Conservation (phyloP, 2,888 invertebrate genomes). For the Pemphredon lugubris region DNA sequence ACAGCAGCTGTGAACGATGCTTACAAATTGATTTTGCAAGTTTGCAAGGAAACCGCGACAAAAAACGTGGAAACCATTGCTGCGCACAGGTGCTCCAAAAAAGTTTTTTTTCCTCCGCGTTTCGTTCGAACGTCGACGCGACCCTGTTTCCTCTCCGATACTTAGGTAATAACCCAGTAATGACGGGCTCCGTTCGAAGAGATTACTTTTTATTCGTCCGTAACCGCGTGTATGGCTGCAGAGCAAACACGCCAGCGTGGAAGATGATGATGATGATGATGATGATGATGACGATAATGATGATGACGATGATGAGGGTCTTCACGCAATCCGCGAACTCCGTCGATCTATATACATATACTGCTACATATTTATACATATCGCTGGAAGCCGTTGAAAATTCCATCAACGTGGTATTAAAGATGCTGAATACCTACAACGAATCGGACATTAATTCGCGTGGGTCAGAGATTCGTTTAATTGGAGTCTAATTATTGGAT, state of each 20-base stretch:
- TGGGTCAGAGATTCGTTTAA: too few relatives aligned
- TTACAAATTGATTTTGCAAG: neutral
- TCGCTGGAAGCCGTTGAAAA: conserved; percentile 49
- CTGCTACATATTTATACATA: conserved; percentile 40
- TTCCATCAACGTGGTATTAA: conserved; percentile 50
- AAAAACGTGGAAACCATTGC: neutral
- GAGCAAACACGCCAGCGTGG: conserved; percentile 73
- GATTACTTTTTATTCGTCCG: conserved; percentile 65
- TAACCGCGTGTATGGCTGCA: conserved; percentile 56
- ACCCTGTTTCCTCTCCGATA: conserved; percentile 70
- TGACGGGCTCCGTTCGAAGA: conserved; percentile 71
- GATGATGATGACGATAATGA: conserved; percentile 63
- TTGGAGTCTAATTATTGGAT: too few relatives aligned
- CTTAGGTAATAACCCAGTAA: conserved; percentile 79
- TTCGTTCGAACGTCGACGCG: conserved; percentile 51
- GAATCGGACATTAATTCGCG: too few relatives aligned
- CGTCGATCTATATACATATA: conserved; percentile 26
- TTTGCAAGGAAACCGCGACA: neutral
- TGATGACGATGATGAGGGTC: conserved; percentile 70
- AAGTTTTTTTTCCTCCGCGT: conserved; percentile 28
- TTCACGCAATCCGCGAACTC: conserved; percentile 63
- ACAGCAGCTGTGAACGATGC: too few relatives aligned
- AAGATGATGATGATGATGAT: conserved; percentile 64
- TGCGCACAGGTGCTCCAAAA: conserved; percentile 3
- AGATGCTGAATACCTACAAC: neutral